Percentiles rank a stretch among this genome's conserved stretches.
Conservation (phyloP, 2,113 vertebrate genomes). For the Recurvirostra avosetta region DNA sequence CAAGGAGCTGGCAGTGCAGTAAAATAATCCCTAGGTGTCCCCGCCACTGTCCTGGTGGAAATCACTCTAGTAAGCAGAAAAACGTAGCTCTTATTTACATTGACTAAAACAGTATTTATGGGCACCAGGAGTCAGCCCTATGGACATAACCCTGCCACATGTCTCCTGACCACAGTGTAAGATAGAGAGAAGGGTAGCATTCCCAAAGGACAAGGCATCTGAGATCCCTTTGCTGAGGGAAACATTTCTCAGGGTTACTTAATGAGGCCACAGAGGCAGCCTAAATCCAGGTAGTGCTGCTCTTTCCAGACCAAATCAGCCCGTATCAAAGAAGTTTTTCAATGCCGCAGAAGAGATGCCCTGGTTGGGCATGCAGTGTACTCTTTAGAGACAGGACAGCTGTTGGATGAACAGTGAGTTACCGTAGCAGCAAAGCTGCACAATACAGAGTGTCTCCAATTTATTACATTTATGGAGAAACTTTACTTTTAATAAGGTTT, state of each 20-base stretch:
- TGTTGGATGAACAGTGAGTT: neutral
- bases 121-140: neutral
- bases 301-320: neutral
- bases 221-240: neutral
- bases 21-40: neutral
- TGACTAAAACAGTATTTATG: neutral
- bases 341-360: neutral
- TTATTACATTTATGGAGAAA: neutral
- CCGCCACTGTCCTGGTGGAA: neutral
- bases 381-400: neutral
- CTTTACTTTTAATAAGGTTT: neutral
- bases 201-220: neutral
- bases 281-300: neutral
- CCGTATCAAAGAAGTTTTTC: neutral
- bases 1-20: neutral
- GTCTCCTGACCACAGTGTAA: neutral
- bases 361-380: neutral
- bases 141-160: neutral
- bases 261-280: neutral
- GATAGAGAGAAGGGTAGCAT: neutral
- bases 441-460: neutral
- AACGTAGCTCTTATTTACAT: neutral
- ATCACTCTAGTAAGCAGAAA: neutral
- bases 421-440: neutral
- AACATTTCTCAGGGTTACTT: neutral